A percentile compares a stretch with the other conserved stretches of the same genome.
phyloP scores from a whole-genome alignment of 2,113 vertebrate species.

The Cephalopholis sonnerati region DNA sequence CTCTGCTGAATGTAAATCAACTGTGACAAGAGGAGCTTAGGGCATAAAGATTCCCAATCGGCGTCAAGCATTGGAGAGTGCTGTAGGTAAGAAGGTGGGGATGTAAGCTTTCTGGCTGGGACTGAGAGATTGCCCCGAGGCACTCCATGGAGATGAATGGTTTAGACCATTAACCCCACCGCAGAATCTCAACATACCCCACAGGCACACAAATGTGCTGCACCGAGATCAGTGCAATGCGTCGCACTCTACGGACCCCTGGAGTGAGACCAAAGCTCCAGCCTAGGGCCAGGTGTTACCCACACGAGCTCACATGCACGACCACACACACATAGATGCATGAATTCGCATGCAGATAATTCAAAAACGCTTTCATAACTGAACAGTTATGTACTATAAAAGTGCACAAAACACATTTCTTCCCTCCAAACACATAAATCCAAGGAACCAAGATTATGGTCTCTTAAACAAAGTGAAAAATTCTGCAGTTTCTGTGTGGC shows the following conservation, averaged over 20 bases:
- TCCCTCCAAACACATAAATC: background rate
- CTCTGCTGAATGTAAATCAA: constrained; percentile 73
- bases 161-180: constrained; percentile 79
- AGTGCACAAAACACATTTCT: background rate
- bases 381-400: background rate
- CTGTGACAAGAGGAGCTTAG: constrained; percentile 70
- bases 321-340: constrained; percentile 1
- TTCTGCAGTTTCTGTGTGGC: constrained; percentile 19
- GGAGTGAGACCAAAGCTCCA: constrained; percentile 70
- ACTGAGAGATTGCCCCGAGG: constrained; percentile 60
- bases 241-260: constrained; percentile 58
- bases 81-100: constrained; percentile 71
- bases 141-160: constrained; percentile 72
- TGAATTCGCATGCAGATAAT: background rate
- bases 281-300: constrained; percentile 69
- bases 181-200: constrained; percentile 66
- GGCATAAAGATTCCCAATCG: constrained; percentile 78
- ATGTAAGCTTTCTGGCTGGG: constrained; percentile 65
- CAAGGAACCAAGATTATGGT: background rate
- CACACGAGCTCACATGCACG: background rate
- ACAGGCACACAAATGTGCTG: constrained; percentile 75
- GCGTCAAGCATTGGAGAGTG: constrained; percentile 52
- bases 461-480: background rate
- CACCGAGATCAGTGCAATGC: constrained; percentile 68
- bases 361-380: background rate